These are phyloP conservation scores for Labrus mixtus DNA, from an alignment of 2,113 vertebrate species.

Conservation along the genomic window DNA sequence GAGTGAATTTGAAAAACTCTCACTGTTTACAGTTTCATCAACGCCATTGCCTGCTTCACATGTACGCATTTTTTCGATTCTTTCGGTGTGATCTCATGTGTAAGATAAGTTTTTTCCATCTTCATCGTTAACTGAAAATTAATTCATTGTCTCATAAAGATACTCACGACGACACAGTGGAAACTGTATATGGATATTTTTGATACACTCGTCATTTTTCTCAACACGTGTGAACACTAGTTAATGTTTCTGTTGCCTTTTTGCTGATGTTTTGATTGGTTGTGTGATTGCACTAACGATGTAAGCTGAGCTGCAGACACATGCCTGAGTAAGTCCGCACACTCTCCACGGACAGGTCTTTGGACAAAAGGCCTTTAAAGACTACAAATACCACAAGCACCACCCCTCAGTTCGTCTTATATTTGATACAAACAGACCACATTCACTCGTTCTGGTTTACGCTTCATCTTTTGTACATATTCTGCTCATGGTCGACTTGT, in stretches of 20 bases:
- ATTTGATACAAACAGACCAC: conserved; percentile 35
- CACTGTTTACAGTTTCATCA: conserved; percentile 17
- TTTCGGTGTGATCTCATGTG: conserved; percentile 35
- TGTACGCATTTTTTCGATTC: conserved; percentile 6
- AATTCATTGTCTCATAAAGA: conserved; percentile 35
- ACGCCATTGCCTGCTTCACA: conserved; percentile 48
- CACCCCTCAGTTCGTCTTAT: conserved; percentile 13
- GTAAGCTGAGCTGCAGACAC: conserved; percentile 6
- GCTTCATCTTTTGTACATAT: conserved; percentile 88
- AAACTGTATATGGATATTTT: conserved; percentile 70
- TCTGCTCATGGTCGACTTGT: conserved; percentile 80
- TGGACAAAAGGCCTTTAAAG: conserved; percentile 26
- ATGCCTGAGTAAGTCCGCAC: not conserved
- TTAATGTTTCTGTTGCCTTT: conserved; percentile 47
- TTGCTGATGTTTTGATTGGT: conserved; percentile 36
- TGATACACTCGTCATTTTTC: conserved; percentile 60
- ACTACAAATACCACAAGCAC: conserved; percentile 2
- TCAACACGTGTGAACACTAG: conserved; percentile 50
- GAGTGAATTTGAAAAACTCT: conserved; percentile 2
- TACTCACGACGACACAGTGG: conserved; percentile 51
- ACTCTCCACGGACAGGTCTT: conserved; percentile 15
- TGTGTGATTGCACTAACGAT: conserved; percentile 63
- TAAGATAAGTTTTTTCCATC: conserved; percentile 25
- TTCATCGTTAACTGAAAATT: conserved; percentile 48
- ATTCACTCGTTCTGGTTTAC: conserved; percentile 30